Evolutionary conservation across 2,888 invertebrate species (phyloP), one percentile per base, ranked within the genome.

Genomic region (Melinopterus prodromus): DNA sequence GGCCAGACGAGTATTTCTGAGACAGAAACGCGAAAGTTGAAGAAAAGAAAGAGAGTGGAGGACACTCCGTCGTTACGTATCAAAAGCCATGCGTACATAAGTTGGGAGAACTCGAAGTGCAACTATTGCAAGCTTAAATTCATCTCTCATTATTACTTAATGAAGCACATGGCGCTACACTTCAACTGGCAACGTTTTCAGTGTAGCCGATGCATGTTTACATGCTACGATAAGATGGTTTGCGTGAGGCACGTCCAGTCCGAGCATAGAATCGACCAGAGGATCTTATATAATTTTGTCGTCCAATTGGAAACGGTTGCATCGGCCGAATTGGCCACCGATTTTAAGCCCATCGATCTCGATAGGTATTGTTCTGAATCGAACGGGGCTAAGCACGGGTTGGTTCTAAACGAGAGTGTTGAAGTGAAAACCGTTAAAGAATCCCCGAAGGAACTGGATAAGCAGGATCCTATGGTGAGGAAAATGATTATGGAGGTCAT

Each of bases 101-200:
- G 91, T 81, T 83, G 89, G 69, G 84, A 86, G 6, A 90, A 88
- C 80, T 84, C 92, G 0, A 85, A 88, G 7, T 93, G 93, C 85
- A 90, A 91, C 82, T 90, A 90, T 77, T 93, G 93, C 85, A 89
- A 91, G 70, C 86, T 85, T 14, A 90, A 88, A 82, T 92, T 91
- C 84, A 86, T 88, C 0, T 90, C 91, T 37, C 86, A 91, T 15
- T 89, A 90, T 77, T 91, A 92, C 83, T 86, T 94, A 6, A 90
- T 92, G 35, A 88, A 90, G 77, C 95, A 95, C 84, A 92, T 93
- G 89, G 92, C 94, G 0, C 86, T 89, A 4, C 95, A 95, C 86
- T 92, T 94, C 80, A 93, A 93, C 81, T 94, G 94, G 93, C 92
- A 93, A 85, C 91, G 95, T 37, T 96, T 93, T 86, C 93, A 94